Evolutionary conservation across 1,140 invertebrate species (phyloP).

Genomic region (Spodoptera litura): DNA sequence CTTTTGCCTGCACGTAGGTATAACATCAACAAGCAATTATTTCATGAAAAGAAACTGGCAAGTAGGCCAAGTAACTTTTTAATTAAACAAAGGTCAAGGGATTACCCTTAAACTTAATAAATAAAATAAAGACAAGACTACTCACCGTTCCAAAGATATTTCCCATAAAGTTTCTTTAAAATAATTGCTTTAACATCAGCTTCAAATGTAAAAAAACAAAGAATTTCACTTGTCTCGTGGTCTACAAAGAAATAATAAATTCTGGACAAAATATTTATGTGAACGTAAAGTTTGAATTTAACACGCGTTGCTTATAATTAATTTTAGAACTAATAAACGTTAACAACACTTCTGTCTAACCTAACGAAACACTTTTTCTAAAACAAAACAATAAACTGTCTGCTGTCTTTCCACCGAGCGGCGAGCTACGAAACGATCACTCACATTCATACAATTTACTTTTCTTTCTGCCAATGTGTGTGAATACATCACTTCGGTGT

Average conservation of each 20-base stretch:
- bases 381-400: constrained; percentile 41
- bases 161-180: constrained; percentile 59
- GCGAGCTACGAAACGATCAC: constrained; percentile 6
- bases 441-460: constrained; percentile 1
- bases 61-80: constrained; percentile 13
- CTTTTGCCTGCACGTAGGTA: not conserved
- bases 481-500: too few species aligned
- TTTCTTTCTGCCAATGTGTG: constrained; percentile 17
- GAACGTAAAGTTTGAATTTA: too few species aligned
- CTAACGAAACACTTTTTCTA: constrained; percentile 36
- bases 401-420: constrained; percentile 2
- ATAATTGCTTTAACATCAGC: constrained; percentile 42
- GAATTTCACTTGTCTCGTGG: constrained; percentile 46
- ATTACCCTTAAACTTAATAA: not conserved
- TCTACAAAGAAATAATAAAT: constrained; percentile 14
- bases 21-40: not conserved
- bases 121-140: constrained; percentile 31
- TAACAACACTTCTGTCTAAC: constrained; percentile 17
- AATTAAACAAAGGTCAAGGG: constrained; percentile 34
- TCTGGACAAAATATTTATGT: not conserved
- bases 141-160: constrained; percentile 62
- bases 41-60: not conserved
- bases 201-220: constrained; percentile 37
- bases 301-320: not conserved
- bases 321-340: constrained; percentile 1